Evolutionary conservation across 2,797 vertebrate species (phyloP), one percentile per base, ranked within the genome.

Genomic region (Tragopan temminckii): DNA sequence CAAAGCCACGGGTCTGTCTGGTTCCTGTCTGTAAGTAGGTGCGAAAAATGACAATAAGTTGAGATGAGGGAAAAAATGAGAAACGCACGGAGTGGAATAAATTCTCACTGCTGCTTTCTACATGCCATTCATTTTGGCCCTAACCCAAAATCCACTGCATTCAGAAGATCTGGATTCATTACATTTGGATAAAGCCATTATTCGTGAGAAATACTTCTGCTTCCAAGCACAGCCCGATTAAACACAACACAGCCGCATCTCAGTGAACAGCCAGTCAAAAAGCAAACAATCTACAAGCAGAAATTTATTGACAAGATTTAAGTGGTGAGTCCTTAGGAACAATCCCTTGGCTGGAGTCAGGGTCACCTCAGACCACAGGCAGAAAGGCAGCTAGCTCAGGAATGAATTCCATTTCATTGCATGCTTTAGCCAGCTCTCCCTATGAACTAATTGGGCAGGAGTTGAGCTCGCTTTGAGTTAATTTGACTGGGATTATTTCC

Each of bases 151-250:
- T 13, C 40, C 59, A 68, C 36, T 33, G 52, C 76, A 93, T 80
- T 91, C 64, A 58, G 48, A 74, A 80, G 78, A 57, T 89, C 55
- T 61, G 33, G 35, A 57, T 83, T 66, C 50, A 55, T 88, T 90
- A 61, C 59, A 84, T 79, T 83, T 70, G 31, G 70, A 79, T 82
- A 91, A 94, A 90, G 23, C 63, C 35, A 42, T 76, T 95, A 61
- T 77, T 88, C 25, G 35, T 45, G 52, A 81, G 75, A 80, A 77
- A 66, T 25, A 13, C 33, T 74, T 62, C 64, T 78, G 45, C 40
- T 81, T 69, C 74, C 52, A 69, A 81, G 80, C 55, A 59, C 43
- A 43, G 40, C 78, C 89, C 57, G 55, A 79, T 90, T 88, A 90
- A 93, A 64, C 46, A 72, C 35, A 92, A 66, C 25, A 63, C 24